phyloP scores from a whole-genome alignment of 2,888 invertebrate genomes.

The Volucella inanis region DNA sequence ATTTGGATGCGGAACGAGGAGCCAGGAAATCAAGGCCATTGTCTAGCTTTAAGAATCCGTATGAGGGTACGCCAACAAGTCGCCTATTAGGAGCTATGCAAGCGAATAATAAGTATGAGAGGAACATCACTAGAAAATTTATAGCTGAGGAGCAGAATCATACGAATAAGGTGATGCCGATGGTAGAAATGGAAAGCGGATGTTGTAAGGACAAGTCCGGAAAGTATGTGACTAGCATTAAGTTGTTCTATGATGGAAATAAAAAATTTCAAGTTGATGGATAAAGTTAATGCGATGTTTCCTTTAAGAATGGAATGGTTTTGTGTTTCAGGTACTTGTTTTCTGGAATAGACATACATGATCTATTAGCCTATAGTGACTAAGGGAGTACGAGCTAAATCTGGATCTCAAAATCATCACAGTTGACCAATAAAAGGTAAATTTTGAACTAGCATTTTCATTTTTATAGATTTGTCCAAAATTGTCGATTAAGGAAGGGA shows the following conservation, averaged over 20 bases:
- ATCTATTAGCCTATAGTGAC: too few species aligned
- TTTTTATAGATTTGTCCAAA: too few species aligned
- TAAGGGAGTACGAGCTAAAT: too few species aligned
- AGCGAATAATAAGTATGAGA: slow-evolving; percentile 43
- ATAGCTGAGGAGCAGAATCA: slow-evolving; percentile 47
- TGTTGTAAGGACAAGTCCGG: slow-evolving; percentile 50
- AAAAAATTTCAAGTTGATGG: slow-evolving; percentile 73
- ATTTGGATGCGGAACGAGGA: background rate
- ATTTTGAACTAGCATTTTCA: too few species aligned
- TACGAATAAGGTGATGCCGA: slow-evolving; percentile 32
- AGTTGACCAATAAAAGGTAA: too few species aligned
- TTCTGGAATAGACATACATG: background rate
- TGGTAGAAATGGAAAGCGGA: background rate
- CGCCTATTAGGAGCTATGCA: slow-evolving; percentile 33
- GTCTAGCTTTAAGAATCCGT: slow-evolving; percentile 48
- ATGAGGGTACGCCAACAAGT: slow-evolving; percentile 47
- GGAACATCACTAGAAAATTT: slow-evolving; percentile 54
- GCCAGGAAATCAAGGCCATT: slow-evolving; percentile 24
- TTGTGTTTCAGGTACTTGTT: background rate
- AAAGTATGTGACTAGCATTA: slow-evolving; percentile 75
- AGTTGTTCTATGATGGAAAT: slow-evolving; percentile 77
- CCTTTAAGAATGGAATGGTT: background rate
- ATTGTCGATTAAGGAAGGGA: too few species aligned
- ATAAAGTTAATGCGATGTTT: slow-evolving; percentile 2
- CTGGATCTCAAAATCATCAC: too few species aligned